phyloP scores from a whole-genome alignment of 2,888 invertebrate species.

The Pristionchus japonicus region DNA sequence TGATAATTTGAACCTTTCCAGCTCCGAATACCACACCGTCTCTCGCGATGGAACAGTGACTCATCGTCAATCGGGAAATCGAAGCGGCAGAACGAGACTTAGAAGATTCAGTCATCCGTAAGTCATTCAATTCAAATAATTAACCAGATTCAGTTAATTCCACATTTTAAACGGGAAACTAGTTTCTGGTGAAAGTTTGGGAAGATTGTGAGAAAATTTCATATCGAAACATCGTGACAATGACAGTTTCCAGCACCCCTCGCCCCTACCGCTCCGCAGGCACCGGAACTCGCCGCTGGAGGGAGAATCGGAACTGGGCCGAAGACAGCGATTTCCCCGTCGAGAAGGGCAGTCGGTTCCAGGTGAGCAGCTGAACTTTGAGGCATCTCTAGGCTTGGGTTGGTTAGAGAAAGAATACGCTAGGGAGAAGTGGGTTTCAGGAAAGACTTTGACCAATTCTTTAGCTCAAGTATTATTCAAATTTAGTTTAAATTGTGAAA shows the following conservation, averaged over 20 bases:
- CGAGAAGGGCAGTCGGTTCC: not conserved
- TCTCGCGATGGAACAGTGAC: not conserved
- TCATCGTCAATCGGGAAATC: not conserved
- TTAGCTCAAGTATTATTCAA: too few relatives aligned
- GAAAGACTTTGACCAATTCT: too few relatives aligned
- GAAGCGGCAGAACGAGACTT: not conserved
- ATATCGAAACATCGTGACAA: not conserved
- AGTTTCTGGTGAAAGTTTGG: too few relatives aligned
- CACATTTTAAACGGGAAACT: too few relatives aligned
- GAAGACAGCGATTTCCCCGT: conserved; percentile 4
- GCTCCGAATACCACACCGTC: not conserved
- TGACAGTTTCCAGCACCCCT: not conserved
- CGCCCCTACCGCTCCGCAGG: not conserved
- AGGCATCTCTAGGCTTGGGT: too few relatives aligned
- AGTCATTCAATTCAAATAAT: not conserved
- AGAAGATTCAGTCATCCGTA: conserved; percentile 1
- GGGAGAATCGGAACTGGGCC: not conserved
- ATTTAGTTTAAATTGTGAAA: too few relatives aligned
- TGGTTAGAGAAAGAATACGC: too few relatives aligned
- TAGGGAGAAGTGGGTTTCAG: too few relatives aligned
- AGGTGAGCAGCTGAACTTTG: not conserved
- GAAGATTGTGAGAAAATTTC: not conserved
- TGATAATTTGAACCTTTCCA: too few relatives aligned
- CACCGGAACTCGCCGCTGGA: not conserved
- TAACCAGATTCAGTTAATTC: too few relatives aligned